phyloP scores from a whole-genome alignment of 2,888 invertebrate genomes.

The Drosophila dives region DNA sequence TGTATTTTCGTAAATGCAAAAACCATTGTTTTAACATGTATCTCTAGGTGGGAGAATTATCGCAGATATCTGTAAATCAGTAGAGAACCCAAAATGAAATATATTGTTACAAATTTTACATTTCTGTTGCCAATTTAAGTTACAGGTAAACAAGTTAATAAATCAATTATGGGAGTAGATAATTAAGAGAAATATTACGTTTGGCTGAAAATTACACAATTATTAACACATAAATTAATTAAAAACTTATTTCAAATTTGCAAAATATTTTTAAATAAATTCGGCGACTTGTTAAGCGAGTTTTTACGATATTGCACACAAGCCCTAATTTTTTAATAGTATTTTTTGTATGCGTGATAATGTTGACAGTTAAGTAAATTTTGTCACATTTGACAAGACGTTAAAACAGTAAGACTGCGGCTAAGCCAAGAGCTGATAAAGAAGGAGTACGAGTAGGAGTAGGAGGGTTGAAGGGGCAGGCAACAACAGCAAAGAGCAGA shows the following conservation, averaged over 20 bases:
- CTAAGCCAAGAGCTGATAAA: constrained; percentile 15
- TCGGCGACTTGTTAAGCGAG: too few species aligned
- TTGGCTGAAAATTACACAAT: too few species aligned
- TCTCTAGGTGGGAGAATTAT: constrained; percentile 4
- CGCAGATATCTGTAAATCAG: not conserved
- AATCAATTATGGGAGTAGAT: not conserved
- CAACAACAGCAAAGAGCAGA: constrained; percentile 26
- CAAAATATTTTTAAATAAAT: not conserved
- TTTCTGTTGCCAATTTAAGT: not conserved
- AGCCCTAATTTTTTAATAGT: constrained; percentile 27
- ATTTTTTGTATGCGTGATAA: constrained; percentile 66
- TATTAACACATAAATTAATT: not conserved
- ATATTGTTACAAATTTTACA: not conserved
- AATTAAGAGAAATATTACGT: not conserved
- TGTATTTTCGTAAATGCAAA: constrained; percentile 4
- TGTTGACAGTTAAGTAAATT: constrained; percentile 80
- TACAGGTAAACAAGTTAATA: not conserved
- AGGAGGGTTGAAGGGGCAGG: not conserved
- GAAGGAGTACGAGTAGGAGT: not conserved
- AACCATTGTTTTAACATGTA: not conserved
- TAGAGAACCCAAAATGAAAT: too few species aligned
- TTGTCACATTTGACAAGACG: constrained; percentile 82
- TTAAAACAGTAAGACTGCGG: constrained; percentile 60
- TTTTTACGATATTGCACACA: not conserved
- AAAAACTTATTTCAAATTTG: constrained; percentile 1